Evolutionary conservation across 2,797 vertebrate genomes (phyloP), one percentile per base, ranked within the genome.

Genomic region (Epinephelus malabaricus): DNA sequence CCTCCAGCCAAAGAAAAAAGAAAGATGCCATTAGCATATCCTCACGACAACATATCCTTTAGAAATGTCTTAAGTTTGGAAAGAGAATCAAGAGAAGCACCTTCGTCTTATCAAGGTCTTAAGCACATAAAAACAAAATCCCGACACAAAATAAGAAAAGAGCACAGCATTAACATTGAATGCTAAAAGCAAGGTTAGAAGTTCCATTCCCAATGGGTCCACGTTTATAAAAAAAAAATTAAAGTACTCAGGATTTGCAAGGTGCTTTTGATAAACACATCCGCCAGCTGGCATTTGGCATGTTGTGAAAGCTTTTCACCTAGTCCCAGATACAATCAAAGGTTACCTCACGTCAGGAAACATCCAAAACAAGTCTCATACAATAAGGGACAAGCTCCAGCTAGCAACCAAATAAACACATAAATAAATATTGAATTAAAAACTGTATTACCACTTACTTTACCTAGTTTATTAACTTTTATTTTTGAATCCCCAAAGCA

Each of bases 191-290:
- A 53, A 77, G 30, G 70, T 62, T 65, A 46, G 38, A 76, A 59
- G 45, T 76, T 55, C 2, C 4, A 43, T 46, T 79, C 51, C 53
- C 38, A 49, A 8, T 53, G 25, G 50, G 12, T 30, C 25, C 18
- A 47, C 17, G 5, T 47, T 38, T 54, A 54, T 55, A 21, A n/a
- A 54, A 38, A 53, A 25, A 64, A 46, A 43, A 43, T 45, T 2
- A 27, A 62, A 46, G 47, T 55, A 30, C n/a, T 69, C 40, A n/a
- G 50, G 12, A 64, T 74, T 21, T 79, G 27, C 27, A 59, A 70
- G 69, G 62, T 61, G 46, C 46, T 69, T 75, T 55, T 82, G 59
- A 78, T 78, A 58, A 79, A 74, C 56, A 47, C 51, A 64, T 70
- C 45, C 47, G 51, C 30, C 55, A 47, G 46, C 66, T 56, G 70